Conservation (phyloP, 2,113 vertebrate species). For the Nothoprocta pentlandii region DNA sequence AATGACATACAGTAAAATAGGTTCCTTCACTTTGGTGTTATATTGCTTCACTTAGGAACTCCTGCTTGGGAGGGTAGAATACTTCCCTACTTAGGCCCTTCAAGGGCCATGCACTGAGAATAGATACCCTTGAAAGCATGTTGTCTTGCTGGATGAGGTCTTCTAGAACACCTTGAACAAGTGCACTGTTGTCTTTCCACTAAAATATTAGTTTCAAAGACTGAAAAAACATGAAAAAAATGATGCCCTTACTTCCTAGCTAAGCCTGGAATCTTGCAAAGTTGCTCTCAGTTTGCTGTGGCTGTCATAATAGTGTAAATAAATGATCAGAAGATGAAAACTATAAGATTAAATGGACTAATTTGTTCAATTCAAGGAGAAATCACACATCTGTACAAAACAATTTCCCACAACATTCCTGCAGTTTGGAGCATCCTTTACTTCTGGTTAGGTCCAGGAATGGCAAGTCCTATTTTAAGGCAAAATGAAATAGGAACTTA, state of each 20-base stretch:
- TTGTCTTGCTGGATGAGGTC: neutral
- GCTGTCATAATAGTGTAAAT: neutral
- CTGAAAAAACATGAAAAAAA: neutral
- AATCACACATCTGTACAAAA: neutral
- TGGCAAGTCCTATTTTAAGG: neutral
- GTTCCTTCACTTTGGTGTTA: neutral
- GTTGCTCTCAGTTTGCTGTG: neutral
- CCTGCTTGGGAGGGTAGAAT: neutral
- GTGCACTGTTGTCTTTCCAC: neutral
- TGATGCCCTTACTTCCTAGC: neutral
- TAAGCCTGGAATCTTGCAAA: neutral
- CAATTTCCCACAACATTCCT: neutral
- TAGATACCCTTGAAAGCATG: neutral
- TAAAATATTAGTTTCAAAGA: neutral
- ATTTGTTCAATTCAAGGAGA: neutral
- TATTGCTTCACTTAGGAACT: neutral
- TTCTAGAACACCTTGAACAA: neutral
- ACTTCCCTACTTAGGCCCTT: neutral
- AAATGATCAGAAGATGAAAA: neutral
- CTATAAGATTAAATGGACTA: neutral
- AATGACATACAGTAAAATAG: neutral
- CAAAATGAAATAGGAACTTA: neutral
- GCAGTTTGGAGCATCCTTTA: neutral
- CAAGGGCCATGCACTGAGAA: neutral
- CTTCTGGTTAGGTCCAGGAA: neutral